Conservation (phyloP, 2,797 vertebrate genomes). For the Phataginus tetradactyla region DNA sequence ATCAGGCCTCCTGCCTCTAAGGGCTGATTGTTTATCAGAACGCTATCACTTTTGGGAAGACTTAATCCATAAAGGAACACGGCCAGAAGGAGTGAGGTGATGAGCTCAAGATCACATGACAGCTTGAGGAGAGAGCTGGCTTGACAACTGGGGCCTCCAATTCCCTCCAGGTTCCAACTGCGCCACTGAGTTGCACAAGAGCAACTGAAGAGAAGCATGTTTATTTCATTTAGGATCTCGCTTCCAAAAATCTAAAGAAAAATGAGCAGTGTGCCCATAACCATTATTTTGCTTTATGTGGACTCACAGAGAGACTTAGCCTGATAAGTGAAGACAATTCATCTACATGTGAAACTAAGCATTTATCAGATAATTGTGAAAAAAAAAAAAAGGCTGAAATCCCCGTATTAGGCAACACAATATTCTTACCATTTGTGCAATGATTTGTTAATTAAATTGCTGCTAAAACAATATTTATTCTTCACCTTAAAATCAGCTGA, state of each 20-base stretch:
- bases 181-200: not conserved
- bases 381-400: conserved; percentile 57
- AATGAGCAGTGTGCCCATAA: not conserved
- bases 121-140: not conserved
- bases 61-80: not conserved
- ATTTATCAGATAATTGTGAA: conserved; percentile 59
- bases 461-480: conserved; percentile 83
- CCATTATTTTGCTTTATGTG: not conserved
- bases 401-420: conserved; percentile 58
- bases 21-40: not conserved
- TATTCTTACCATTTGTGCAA: conserved; percentile 73
- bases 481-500: conserved; percentile 83
- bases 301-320: not conserved
- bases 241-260: not conserved
- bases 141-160: not conserved
- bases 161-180: fast-evolving
- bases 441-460: conserved; percentile 82
- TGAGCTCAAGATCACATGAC: not conserved
- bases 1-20: not conserved
- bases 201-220: not conserved
- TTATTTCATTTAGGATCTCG: not conserved
- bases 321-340: not conserved
- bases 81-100: not conserved
- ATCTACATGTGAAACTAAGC: conserved; percentile 2
- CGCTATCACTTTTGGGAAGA: not conserved